phyloP scores from a whole-genome alignment of 92 coral and sea anemone genomes.

The Epizoanthus rinbou region DNA sequence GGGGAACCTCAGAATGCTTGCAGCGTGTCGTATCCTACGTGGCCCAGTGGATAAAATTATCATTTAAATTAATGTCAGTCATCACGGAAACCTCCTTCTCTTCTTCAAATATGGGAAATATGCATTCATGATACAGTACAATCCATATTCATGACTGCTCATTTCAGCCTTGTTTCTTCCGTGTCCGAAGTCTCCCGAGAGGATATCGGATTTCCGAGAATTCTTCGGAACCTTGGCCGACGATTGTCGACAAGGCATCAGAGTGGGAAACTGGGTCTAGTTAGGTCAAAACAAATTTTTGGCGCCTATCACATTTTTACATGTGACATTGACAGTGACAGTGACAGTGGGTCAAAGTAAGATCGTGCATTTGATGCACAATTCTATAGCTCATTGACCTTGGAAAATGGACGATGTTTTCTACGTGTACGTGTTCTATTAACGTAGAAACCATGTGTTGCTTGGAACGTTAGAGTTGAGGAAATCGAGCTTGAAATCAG shows the following conservation, averaged over 20 bases:
- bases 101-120: conserved; percentile 5
- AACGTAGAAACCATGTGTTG: not conserved
- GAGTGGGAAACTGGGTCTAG: conserved; percentile 17
- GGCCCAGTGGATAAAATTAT: conserved; percentile 16
- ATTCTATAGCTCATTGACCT: not conserved
- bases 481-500: not conserved
- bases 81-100: conserved; percentile 32
- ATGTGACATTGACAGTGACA: not conserved
- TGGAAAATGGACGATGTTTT: not conserved
- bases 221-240: not conserved
- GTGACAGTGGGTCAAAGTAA: no score
- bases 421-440: not conserved
- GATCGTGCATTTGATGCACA: conserved; percentile 1
- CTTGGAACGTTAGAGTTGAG: not conserved
- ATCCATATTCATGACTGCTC: not conserved
- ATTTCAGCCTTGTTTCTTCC: not conserved
- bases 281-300: conserved; percentile 6
- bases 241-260: not conserved
- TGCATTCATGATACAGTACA: not conserved
- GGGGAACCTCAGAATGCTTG: not conserved
- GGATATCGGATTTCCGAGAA: not conserved
- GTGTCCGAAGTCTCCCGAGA: not conserved
- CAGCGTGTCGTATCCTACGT: conserved; percentile 14
- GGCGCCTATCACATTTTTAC: conserved; percentile 25
- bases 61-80: conserved; percentile 15